These are phyloP conservation scores for Collichthys lucidus DNA, from an alignment of 2,113 vertebrate species.

Conservation along the genomic window DNA sequence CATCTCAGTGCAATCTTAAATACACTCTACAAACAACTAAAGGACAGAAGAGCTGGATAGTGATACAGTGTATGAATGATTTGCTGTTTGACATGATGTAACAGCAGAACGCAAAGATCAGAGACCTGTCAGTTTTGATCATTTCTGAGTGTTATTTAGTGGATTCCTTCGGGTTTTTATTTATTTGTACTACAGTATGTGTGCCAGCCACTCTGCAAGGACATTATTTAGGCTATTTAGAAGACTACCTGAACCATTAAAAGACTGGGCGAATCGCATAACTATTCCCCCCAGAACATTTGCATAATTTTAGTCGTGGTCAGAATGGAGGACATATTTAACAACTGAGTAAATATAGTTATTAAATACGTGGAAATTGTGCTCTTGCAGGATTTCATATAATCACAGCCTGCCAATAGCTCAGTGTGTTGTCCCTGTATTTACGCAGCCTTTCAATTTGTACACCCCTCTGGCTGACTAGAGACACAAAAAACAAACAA, in stretches of 20 bases:
- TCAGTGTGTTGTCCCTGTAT: background rate
- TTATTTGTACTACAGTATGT: background rate
- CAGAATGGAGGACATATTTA: background rate
- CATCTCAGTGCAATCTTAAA: slow-evolving; percentile 27
- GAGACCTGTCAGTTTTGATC: background rate
- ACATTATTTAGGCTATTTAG: background rate
- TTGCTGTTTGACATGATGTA: background rate
- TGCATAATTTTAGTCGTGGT: background rate
- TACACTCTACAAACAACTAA: slow-evolving; percentile 5
- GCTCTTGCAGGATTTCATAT: background rate
- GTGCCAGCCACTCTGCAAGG: background rate
- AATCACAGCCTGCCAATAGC: background rate
- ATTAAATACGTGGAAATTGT: slow-evolving; percentile 19
- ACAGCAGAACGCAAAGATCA: background rate
- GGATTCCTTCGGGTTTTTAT: background rate
- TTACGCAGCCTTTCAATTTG: slow-evolving; percentile 2
- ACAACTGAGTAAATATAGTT: background rate
- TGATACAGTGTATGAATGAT: background rate
- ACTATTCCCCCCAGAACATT: background rate
- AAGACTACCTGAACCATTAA: background rate
- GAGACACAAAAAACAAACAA: too few relatives aligned
- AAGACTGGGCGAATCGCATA: background rate
- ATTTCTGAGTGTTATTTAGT: background rate
- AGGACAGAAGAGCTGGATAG: slow-evolving; percentile 25
- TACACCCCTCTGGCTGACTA: background rate